phyloP scores from a whole-genome alignment of 2,113 vertebrate genomes.

The Butorides virescens region DNA sequence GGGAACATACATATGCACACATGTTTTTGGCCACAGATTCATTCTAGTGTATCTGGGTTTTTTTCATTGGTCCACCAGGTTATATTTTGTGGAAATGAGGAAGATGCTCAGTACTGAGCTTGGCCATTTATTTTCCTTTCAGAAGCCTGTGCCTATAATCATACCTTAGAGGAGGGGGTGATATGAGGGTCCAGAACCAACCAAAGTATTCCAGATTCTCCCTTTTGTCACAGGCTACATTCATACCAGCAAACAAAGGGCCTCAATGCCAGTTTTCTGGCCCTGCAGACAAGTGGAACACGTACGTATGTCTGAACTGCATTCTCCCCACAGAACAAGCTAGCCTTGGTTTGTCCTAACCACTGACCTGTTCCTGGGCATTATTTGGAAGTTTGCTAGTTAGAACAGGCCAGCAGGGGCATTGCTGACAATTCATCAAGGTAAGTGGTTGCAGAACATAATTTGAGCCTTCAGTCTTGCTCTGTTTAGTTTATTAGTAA shows the following conservation, averaged over 20 bases:
- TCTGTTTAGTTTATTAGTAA: not conserved
- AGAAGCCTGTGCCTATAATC: not conserved
- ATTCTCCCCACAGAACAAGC: not conserved
- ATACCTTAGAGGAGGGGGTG: not conserved
- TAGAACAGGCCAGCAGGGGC: not conserved
- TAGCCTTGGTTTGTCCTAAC: not conserved
- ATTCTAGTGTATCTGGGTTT: not conserved
- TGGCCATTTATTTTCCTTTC: not conserved
- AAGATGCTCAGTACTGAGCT: not conserved
- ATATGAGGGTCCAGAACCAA: not conserved
- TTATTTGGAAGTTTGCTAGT: not conserved
- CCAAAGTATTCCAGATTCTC: not conserved
- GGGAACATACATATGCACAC: not conserved
- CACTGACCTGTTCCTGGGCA: not conserved
- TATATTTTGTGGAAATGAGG: not conserved
- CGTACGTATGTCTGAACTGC: not conserved
- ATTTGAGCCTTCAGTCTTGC: not conserved
- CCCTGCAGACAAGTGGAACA: not conserved
- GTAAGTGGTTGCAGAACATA: not conserved
- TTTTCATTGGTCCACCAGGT: not conserved
- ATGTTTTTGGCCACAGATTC: not conserved
- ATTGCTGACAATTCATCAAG: not conserved
- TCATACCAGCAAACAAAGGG: not conserved
- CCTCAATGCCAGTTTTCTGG: not conserved
- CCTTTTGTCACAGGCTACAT: not conserved